Percentiles rank a stretch among this genome's conserved stretches.
Evolutionary conservation across 2,113 vertebrate genomes (phyloP).

Genomic region (Patagioenas fasciata): DNA sequence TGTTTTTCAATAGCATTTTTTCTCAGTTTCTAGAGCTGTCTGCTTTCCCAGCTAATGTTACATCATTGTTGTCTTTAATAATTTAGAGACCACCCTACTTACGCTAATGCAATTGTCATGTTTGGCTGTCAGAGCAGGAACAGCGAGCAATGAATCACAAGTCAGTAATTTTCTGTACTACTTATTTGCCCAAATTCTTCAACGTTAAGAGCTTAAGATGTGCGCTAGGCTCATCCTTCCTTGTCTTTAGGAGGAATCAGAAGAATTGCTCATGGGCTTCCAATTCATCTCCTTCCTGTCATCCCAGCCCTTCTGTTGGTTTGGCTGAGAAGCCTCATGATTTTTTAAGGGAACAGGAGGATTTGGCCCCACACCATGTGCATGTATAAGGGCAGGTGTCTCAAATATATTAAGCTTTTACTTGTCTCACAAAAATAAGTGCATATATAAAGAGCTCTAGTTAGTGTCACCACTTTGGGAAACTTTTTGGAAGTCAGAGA

Average conservation of each 20-base stretch:
- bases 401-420: background rate
- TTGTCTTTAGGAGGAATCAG: background rate
- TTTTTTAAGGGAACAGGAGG: background rate
- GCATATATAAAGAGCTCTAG: background rate
- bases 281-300: background rate
- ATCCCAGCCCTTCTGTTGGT: background rate
- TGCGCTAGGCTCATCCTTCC: background rate
- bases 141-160: background rate
- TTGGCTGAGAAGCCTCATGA: background rate
- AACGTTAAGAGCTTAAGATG: background rate
- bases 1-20: background rate
- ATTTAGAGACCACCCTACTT: conserved; percentile 20
- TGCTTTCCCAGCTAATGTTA: background rate
- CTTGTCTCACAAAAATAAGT: background rate
- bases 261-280: background rate
- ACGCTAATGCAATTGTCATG: background rate
- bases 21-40: background rate
- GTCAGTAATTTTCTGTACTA: background rate
- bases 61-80: conserved; percentile 18
- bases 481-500: background rate
- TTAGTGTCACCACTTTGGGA: background rate
- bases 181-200: background rate
- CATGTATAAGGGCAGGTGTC: background rate
- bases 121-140: conserved; percentile 1
- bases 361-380: fast-evolving